Evolutionary conservation across 2,113 vertebrate species (phyloP).

Genomic region (Tetraodon nigroviridis): DNA sequence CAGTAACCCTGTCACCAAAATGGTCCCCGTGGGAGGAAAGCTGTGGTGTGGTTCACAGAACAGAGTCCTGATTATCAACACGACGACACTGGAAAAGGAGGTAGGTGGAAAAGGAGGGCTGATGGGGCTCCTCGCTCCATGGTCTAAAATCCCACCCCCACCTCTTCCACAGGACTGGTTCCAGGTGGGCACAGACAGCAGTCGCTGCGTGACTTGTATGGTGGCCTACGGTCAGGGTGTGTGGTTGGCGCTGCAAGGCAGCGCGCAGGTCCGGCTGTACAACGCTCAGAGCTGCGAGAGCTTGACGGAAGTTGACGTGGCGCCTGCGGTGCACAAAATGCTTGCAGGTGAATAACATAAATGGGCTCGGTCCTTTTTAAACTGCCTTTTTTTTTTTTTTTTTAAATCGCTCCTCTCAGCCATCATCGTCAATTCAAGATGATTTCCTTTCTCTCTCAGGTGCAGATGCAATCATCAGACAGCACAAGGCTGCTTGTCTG

Average conservation of each 20-base stretch:
- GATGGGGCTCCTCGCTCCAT: too few relatives aligned
- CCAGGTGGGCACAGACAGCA: slow-evolving; percentile 85
- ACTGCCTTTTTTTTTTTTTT: too few relatives aligned
- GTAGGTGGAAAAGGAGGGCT: slow-evolving; percentile 69
- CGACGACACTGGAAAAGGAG: slow-evolving; percentile 84
- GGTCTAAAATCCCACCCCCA: neutral
- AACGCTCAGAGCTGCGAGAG: slow-evolving; percentile 88
- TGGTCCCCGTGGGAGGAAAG: slow-evolving; percentile 89
- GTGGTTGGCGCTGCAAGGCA: slow-evolving; percentile 91
- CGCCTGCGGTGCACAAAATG: slow-evolving; percentile 98
- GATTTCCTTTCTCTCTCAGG: slow-evolving; percentile 65
- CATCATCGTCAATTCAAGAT: too few relatives aligned
- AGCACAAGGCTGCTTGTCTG: slow-evolving; percentile 96
- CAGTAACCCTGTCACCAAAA: slow-evolving; percentile 89
- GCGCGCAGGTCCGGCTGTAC: slow-evolving; percentile 91
- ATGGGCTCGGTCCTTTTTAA: neutral
- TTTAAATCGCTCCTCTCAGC: neutral
- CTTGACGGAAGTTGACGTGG: slow-evolving; percentile 90
- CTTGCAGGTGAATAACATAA: slow-evolving; percentile 80
- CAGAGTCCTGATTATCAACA: slow-evolving; percentile 85
- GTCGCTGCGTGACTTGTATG: slow-evolving; percentile 91
- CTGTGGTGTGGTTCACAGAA: slow-evolving; percentile 97
- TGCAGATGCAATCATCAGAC: slow-evolving; percentile 94
- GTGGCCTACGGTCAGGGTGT: slow-evolving; percentile 85
- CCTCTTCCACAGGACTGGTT: slow-evolving; percentile 80